Evolutionary conservation across 35 echinoderm and acorn worm species (phyloP), one percentile per base, ranked within the genome.

Genomic region (Lytechinus variegatus): DNA sequence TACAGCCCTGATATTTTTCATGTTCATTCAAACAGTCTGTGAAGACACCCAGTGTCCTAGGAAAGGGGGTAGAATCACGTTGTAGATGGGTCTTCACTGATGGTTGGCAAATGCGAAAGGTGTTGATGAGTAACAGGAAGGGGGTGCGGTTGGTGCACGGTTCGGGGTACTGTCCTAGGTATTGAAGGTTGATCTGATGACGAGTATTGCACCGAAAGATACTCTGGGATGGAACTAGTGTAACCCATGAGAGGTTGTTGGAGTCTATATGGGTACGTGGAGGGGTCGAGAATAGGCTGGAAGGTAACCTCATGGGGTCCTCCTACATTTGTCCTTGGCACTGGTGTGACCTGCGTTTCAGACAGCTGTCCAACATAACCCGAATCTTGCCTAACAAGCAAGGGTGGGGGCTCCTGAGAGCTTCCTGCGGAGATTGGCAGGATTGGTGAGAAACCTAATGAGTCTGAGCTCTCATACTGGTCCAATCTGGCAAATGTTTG

Each of bases 381-480:
- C 5, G 92, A 93, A 55, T 93, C 92, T 8, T 93, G 66, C 16
- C 66, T 79, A 7, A 7, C 8, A 24, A 79, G 66, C 16, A n/a
- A 24, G 66, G 66, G 66, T 5, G 66, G 66, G 66, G n/a, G 66
- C 66, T 79, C 66, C 66, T 79, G 66, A 4, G 66, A 79, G 16
- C 66, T 8, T 79, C 66, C 66, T 57, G 92, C 92, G n/a, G 92
- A 57, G n/a, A 93, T 27, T 8, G 95, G 95, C 8, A 95, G 89
- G n/a, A 66, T 51, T 9, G 95, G 95, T 54, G 95, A 96, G 54
- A 96, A 96, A 44, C 95, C 95, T 54, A 58, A 28, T 3, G 95
- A 96, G 10, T 96, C 95, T 13, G 52, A 89, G 56, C 87, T 95
- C 21, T 90, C 53, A 9, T 53, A 93, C 52, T 54, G 92, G n/a